Percentiles rank a stretch among this genome's conserved stretches.
phyloP scores from a whole-genome alignment of 2,113 vertebrate species.

The Nettapus auritus region DNA sequence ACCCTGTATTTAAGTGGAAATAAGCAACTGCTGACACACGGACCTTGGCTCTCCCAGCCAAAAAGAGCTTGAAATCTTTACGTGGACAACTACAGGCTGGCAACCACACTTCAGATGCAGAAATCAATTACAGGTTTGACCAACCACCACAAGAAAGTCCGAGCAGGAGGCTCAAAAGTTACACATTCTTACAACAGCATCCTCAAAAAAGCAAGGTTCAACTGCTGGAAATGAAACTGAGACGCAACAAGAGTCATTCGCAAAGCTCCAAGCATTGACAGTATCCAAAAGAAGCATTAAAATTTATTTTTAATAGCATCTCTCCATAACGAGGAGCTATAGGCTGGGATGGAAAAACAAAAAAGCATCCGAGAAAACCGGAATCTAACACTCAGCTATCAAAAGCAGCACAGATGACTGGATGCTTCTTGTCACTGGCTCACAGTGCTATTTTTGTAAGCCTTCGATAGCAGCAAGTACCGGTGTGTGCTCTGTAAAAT shows the following conservation, averaged over 20 bases:
- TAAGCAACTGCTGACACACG: neutral
- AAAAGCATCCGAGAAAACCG: neutral
- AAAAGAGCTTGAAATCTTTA: neutral
- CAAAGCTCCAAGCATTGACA: neutral
- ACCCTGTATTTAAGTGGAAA: neutral
- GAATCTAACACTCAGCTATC: neutral
- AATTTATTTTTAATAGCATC: neutral
- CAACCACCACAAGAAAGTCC: neutral
- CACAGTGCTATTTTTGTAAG: neutral
- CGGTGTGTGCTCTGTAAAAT: neutral
- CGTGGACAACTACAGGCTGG: neutral
- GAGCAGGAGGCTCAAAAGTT: neutral
- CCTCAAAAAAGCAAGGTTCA: neutral
- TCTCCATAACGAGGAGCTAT: neutral
- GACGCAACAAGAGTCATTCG: neutral
- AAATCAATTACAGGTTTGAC: neutral
- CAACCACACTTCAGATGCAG: neutral
- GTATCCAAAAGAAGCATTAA: neutral
- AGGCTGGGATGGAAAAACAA: neutral
- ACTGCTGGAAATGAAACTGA: neutral
- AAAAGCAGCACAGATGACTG: neutral
- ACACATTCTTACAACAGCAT: neutral
- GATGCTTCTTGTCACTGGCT: neutral
- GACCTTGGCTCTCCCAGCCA: neutral
- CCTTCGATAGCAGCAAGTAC: neutral